These are phyloP conservation scores for Herminia tarsipennalis DNA, from an alignment of 2,888 invertebrate genomes.

Conservation along the genomic window DNA sequence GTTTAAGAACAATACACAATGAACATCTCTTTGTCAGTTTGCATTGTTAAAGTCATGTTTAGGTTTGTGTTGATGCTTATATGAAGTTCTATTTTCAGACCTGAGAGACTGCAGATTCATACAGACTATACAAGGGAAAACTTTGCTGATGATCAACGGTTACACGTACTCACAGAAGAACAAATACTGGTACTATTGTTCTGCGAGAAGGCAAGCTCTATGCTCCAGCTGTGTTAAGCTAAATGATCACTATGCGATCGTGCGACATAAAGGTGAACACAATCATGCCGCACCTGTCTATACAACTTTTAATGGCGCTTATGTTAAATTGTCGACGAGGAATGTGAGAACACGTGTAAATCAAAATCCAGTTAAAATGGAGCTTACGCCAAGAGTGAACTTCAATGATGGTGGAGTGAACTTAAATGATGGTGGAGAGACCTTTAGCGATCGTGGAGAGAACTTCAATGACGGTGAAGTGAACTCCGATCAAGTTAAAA, in stretches of 20 bases:
- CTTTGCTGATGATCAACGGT: conserved; percentile 33
- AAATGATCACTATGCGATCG: background rate
- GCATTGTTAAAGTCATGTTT: too few relatives aligned
- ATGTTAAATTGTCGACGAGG: background rate
- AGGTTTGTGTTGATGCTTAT: too few relatives aligned
- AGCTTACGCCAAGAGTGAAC: too few relatives aligned
- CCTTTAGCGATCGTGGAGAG: too few relatives aligned
- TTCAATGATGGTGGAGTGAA: too few relatives aligned
- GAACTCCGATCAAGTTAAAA: too few relatives aligned
- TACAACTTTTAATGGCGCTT: background rate
- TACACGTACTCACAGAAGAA: conserved; percentile 10
- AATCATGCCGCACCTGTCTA: conserved; percentile 20
- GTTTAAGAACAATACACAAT: too few relatives aligned
- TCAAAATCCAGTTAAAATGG: background rate
- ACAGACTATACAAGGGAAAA: conserved; percentile 9
- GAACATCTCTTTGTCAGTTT: too few relatives aligned
- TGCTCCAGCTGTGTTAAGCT: conserved; percentile 4
- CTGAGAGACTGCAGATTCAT: conserved; percentile 6
- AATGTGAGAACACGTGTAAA: background rate
- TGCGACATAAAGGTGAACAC: background rate
- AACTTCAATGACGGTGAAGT: too few relatives aligned
- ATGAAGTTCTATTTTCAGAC: too few relatives aligned
- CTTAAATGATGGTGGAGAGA: too few relatives aligned
- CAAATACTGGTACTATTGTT: conserved; percentile 11
- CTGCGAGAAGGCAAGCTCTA: background rate